Conservation (phyloP, 2,888 invertebrate genomes). For the Diarsia brunnea region DNA sequence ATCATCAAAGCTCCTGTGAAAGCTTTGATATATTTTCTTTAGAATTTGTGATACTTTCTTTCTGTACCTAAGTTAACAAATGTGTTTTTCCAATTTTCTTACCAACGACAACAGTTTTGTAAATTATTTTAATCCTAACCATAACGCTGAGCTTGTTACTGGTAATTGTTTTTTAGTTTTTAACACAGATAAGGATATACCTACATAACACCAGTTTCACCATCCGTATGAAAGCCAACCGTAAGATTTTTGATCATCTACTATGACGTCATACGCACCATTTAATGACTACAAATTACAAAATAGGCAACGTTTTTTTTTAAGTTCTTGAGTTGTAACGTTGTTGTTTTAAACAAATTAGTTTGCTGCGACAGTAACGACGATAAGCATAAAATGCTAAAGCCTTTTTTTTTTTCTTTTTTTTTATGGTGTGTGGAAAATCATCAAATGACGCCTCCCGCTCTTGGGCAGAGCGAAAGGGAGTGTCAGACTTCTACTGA, state of each 20-base stretch:
- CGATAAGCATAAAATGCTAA: too few relatives aligned
- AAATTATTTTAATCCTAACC: not conserved
- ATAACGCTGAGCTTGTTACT: not conserved
- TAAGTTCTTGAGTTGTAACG: not conserved
- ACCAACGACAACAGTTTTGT: not conserved
- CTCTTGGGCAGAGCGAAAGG: too few relatives aligned
- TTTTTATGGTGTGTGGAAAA: too few relatives aligned
- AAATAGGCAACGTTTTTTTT: not conserved
- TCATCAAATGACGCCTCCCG: too few relatives aligned
- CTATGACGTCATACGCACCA: not conserved
- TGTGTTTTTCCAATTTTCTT: not conserved
- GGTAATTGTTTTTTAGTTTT: not conserved
- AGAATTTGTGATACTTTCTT: not conserved
- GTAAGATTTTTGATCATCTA: not conserved
- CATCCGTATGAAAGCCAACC: not conserved
- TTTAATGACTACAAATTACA: not conserved
- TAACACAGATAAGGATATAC: not conserved
- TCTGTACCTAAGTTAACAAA: not conserved
- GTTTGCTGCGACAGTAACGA: not conserved
- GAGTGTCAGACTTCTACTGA: too few relatives aligned
- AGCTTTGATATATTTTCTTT: not conserved
- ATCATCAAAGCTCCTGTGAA: not conserved
- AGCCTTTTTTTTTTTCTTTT: too few relatives aligned
- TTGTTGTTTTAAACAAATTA: not conserved
- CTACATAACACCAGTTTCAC: too few relatives aligned